These are phyloP conservation scores for Sigmodon hispidus DNA, from an alignment of 2,113 vertebrate species.

Conservation along the genomic window DNA sequence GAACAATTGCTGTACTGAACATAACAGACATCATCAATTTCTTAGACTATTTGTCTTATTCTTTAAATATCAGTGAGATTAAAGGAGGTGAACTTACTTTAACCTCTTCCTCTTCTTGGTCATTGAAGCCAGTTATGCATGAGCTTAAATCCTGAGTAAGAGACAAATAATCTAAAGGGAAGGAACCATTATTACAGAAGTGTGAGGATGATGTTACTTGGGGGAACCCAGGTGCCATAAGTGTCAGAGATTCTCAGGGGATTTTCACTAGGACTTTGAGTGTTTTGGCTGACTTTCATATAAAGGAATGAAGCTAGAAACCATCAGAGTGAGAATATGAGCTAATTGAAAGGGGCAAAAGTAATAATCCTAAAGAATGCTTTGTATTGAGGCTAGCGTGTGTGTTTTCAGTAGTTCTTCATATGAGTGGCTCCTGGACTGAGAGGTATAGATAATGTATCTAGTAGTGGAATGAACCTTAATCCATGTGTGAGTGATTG, in stretches of 20 bases:
- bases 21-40: neutral
- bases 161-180: neutral
- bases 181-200: neutral
- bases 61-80: neutral
- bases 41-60: neutral
- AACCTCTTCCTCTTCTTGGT: neutral
- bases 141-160: neutral
- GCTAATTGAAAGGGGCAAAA: neutral
- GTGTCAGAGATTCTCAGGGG: neutral
- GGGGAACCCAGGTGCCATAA: neutral
- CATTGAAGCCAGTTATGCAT: neutral
- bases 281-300: neutral
- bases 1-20: neutral
- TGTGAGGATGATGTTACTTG: fast-evolving
- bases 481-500: neutral
- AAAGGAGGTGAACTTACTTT: neutral
- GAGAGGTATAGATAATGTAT: neutral
- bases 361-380: neutral
- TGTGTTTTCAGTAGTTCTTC: neutral
- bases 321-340: neutral
- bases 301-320: neutral
- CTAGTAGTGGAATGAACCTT: neutral
- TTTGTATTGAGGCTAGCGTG: neutral
- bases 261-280: neutral
- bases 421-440: neutral